phyloP scores from a whole-genome alignment of 2,888 invertebrate genomes.

The Tribolium freemani region DNA sequence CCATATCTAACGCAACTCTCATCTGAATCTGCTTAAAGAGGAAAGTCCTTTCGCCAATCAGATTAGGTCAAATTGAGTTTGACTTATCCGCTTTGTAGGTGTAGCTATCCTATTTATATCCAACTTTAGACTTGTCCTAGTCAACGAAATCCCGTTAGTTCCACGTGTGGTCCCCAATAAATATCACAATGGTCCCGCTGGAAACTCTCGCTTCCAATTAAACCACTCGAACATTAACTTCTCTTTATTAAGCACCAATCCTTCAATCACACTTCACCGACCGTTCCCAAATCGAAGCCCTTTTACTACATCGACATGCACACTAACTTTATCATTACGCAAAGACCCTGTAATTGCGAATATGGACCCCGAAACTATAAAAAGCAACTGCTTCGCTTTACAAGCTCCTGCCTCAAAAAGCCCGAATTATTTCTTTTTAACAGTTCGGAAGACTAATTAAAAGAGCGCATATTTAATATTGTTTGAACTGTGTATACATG shows the following conservation, averaged over 20 bases:
- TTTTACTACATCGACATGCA: neutral
- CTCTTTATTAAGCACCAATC: slow-evolving; percentile 26
- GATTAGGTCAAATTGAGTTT: slow-evolving; percentile 43
- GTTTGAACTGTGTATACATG: neutral
- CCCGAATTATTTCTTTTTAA: neutral
- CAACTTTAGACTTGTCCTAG: slow-evolving; percentile 36
- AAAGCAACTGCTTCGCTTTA: neutral
- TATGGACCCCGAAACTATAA: neutral
- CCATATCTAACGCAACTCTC: slow-evolving; percentile 48
- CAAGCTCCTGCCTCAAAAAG: neutral
- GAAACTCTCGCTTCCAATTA: slow-evolving; percentile 28
- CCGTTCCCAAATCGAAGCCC: neutral
- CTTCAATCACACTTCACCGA: slow-evolving; percentile 23
- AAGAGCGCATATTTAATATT: neutral
- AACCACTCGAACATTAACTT: slow-evolving; percentile 31
- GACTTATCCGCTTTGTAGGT: slow-evolving; percentile 40
- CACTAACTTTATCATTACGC: neutral
- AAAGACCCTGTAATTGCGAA: neutral
- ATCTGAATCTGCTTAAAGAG: slow-evolving; percentile 47
- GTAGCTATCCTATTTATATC: slow-evolving; percentile 37
- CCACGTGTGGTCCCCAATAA: slow-evolving; percentile 35
- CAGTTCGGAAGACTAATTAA: neutral
- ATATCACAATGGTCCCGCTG: slow-evolving; percentile 33
- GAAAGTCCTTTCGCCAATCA: slow-evolving; percentile 31
- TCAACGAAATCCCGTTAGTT: slow-evolving; percentile 36